Evolutionary conservation across 2,113 vertebrate genomes (phyloP).

Genomic region (Pygoscelis antarcticus): DNA sequence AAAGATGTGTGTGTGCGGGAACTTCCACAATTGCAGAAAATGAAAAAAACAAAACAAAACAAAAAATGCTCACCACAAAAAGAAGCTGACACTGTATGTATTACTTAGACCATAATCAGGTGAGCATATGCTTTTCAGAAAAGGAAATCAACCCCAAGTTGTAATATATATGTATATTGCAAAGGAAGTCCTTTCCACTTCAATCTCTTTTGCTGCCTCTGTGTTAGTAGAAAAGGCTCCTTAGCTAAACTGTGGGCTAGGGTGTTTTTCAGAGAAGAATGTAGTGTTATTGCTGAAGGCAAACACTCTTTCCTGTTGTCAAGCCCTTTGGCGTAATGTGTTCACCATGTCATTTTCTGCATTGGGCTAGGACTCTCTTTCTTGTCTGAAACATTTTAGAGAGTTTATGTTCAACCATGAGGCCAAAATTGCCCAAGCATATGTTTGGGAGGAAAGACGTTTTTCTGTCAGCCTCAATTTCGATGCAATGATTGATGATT

Average conservation of each 20-base stretch:
- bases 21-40: neutral
- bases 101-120: neutral
- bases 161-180: neutral
- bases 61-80: neutral
- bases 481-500: neutral
- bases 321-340: neutral
- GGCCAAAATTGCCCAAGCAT: neutral
- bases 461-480: neutral
- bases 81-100: neutral
- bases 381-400: neutral
- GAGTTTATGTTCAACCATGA: neutral
- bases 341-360: neutral
- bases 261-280: neutral
- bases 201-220: neutral
- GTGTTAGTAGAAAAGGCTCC: neutral
- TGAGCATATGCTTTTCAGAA: neutral
- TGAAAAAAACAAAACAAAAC: neutral
- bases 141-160: neutral
- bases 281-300: neutral
- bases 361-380: neutral
- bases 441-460: neutral
- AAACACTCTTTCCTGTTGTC: neutral
- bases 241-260: neutral
- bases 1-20: neutral
- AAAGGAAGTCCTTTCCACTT: neutral